Percentiles rank a stretch among this genome's conserved stretches.
Evolutionary conservation across 2,888 invertebrate species (phyloP).

Genomic region (Heteromyza rotundicornis): DNA sequence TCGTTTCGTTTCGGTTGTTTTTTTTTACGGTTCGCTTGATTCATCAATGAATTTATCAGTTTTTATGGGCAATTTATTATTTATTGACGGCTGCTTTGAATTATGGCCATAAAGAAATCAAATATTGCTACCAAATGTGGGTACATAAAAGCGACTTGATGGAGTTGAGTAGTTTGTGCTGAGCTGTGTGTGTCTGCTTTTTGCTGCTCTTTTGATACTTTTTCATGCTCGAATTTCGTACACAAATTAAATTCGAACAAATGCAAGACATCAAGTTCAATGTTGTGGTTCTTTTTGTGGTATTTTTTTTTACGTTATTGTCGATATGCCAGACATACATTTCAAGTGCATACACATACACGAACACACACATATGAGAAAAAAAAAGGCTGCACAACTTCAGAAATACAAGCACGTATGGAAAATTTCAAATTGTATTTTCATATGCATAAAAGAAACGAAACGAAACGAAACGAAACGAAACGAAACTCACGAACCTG

Average conservation of each 20-base stretch:
- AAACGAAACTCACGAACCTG: not conserved
- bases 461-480: not conserved
- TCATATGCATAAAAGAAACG: no score
- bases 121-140: not conserved
- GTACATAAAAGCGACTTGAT: not conserved
- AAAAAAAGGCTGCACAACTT: no score
- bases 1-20: not conserved
- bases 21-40: conserved; percentile 20
- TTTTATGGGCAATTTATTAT: conserved; percentile 52
- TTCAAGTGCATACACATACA: no score
- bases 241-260: not conserved
- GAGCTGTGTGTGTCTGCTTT: no score
- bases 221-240: not conserved
- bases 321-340: not conserved
- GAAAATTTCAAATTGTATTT: no score
- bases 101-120: conserved; percentile 14
- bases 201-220: not conserved
- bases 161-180: not conserved
- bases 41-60: conserved; percentile 51
- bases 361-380: no score
- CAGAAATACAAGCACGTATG: no score
- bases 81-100: conserved; percentile 40
- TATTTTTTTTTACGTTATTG: not conserved
- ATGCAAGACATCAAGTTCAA: not conserved
- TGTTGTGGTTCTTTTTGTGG: not conserved